These are phyloP conservation scores for Hycleus cichorii DNA, from an alignment of 1,140 invertebrate species.

Conservation along the genomic window DNA sequence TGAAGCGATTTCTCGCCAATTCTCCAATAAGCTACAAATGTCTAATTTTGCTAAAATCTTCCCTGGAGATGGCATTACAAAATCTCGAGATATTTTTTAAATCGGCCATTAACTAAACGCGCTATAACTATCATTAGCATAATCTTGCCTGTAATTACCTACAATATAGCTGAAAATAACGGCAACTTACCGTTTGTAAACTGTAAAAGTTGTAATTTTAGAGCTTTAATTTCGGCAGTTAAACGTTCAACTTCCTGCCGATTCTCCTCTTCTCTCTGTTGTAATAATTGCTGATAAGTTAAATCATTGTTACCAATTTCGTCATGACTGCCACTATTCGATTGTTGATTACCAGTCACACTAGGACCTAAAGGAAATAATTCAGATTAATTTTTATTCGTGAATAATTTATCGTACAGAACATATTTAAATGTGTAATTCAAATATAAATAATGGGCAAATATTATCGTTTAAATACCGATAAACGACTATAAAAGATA, in stretches of 20 bases:
- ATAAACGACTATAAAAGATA: no score
- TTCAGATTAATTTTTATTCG: no score
- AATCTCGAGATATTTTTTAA: neutral
- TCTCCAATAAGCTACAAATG: no score
- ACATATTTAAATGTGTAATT: no score
- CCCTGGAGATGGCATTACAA: no score
- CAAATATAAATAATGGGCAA: no score
- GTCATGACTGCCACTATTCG: conserved; percentile 29
- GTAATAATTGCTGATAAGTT: conserved; percentile 45
- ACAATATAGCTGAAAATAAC: no score
- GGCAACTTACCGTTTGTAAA: conserved; percentile 41
- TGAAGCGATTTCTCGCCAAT: no score
- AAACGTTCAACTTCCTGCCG: conserved; percentile 50
- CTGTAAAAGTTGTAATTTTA: conserved; percentile 53
- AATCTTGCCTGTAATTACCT: neutral
- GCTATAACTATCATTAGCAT: no score
- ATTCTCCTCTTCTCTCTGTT: conserved; percentile 52
- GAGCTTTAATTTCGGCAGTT: conserved; percentile 50
- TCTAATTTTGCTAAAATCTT: no score
- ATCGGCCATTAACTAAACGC: neutral
- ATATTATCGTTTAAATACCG: no score
- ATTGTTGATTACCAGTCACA: conserved; percentile 24
- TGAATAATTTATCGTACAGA: no score
- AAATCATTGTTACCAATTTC: conserved; percentile 23
- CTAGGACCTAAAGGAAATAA: conserved; percentile 36